phyloP scores from a whole-genome alignment of 2,888 invertebrate species.

The Drosophila neotestacea region DNA sequence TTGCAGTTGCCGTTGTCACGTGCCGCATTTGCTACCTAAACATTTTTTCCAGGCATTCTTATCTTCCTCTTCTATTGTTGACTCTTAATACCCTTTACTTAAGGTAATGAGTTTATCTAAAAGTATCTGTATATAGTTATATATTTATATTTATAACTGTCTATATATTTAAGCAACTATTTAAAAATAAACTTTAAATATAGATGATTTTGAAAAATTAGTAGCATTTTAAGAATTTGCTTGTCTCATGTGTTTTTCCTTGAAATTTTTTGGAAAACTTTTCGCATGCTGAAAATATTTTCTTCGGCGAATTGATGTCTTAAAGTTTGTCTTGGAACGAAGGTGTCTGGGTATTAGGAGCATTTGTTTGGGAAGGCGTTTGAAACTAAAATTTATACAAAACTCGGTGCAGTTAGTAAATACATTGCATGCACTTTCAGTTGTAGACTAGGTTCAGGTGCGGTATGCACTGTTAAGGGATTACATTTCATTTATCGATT shows the following conservation, averaged over 20 bases:
- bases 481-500: slow-evolving; percentile 78
- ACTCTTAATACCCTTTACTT: slow-evolving; percentile 15
- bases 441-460: slow-evolving; percentile 2
- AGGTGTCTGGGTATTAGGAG: slow-evolving; percentile 1
- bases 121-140: background rate
- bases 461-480: slow-evolving; percentile 43
- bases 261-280: slow-evolving; percentile 50
- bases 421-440: slow-evolving; percentile 33
- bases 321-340: slow-evolving; percentile 47
- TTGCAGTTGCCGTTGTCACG: slow-evolving; percentile 68
- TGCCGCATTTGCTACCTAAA: slow-evolving; percentile 67
- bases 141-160: background rate
- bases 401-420: slow-evolving; percentile 40
- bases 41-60: slow-evolving; percentile 42
- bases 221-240: slow-evolving; percentile 15
- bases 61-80: slow-evolving; percentile 26
- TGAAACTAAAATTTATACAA: slow-evolving; percentile 58
- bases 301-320: slow-evolving; percentile 52
- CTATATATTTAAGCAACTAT: too few species aligned
- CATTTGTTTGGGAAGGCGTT: slow-evolving; percentile 20
- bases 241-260: slow-evolving; percentile 17
- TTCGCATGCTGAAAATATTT: slow-evolving; percentile 55
- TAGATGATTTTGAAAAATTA: background rate
- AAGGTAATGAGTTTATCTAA: background rate
- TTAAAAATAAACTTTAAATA: background rate